phyloP scores from a whole-genome alignment of 2,888 invertebrate genomes.

The Allygus modestus region DNA sequence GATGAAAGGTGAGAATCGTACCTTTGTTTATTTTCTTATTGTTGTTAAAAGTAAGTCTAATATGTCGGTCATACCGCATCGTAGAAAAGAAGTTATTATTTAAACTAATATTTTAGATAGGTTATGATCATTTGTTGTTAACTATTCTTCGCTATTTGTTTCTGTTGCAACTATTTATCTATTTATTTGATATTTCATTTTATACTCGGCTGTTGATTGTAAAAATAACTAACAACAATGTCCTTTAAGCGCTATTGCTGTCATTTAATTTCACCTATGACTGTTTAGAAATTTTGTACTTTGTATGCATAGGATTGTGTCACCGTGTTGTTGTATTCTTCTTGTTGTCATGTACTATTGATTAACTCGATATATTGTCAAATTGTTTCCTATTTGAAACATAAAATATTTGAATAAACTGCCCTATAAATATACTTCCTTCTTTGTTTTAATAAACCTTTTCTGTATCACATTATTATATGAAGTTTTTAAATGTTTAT shows the following conservation, averaged over 20 bases:
- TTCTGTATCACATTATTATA: too few relatives aligned
- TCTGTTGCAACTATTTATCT: constrained; percentile 45
- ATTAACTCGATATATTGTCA: constrained; percentile 49
- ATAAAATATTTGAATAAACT: constrained; percentile 46
- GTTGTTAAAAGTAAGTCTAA: not conserved
- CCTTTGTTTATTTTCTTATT: constrained; percentile 2
- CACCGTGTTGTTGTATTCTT: constrained; percentile 43
- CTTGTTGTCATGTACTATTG: constrained; percentile 48
- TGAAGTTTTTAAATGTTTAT: too few relatives aligned
- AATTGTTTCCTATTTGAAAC: constrained; percentile 46
- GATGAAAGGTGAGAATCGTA: not conserved
- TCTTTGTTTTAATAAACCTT: not conserved
- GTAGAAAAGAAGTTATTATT: constrained; percentile 14
- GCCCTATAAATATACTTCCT: constrained; percentile 5
- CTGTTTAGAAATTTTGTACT: constrained; percentile 25
- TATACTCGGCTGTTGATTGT: not conserved
- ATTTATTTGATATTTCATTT: constrained; percentile 33
- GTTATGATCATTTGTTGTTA: constrained; percentile 24
- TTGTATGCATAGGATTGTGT: constrained; percentile 49
- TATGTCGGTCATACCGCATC: not conserved
- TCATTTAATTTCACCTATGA: not conserved
- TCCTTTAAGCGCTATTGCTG: not conserved
- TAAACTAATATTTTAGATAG: constrained; percentile 12
- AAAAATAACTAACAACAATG: constrained; percentile 11
- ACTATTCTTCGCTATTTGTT: constrained; percentile 5